Percentiles rank a stretch among this genome's conserved stretches.
Conservation (phyloP, 2,888 invertebrate genomes). For the Oeneis ivallda region DNA sequence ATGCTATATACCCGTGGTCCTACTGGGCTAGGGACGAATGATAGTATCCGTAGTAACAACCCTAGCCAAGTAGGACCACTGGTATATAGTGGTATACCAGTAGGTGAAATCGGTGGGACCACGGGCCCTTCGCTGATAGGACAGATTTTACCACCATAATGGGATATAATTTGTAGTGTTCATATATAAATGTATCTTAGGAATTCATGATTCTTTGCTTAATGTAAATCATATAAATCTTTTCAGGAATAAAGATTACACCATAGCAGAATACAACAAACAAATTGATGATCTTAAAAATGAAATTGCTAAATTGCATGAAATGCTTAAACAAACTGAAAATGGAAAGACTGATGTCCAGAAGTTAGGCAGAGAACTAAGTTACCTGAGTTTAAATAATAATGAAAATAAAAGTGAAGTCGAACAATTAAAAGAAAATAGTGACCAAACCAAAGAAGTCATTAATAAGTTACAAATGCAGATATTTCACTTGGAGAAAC, state of each 20-base stretch:
- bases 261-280: conserved; percentile 68
- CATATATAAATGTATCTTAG: too few relatives aligned
- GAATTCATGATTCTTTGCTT: too few relatives aligned
- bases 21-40: too few relatives aligned
- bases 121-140: too few relatives aligned
- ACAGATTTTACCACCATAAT: too few relatives aligned
- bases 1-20: too few relatives aligned
- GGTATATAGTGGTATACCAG: too few relatives aligned
- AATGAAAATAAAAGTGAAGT: conserved; percentile 24
- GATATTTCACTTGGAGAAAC: conserved; percentile 58
- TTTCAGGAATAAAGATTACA: conserved; percentile 72
- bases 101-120: too few relatives aligned
- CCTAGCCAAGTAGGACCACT: too few relatives aligned
- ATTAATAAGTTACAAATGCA: conserved; percentile 53
- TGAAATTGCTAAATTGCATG: conserved; percentile 56
- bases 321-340: conserved; percentile 44
- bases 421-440: conserved; percentile 25
- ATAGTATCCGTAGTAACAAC: too few relatives aligned
- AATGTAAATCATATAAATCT: neutral
- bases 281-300: conserved; percentile 72
- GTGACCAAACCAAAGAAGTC: conserved; percentile 38
- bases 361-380: conserved; percentile 49
- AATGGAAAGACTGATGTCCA: conserved; percentile 44
- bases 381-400: conserved; percentile 44
- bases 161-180: too few relatives aligned